These are phyloP conservation scores for Rhinichthys osculus DNA, from an alignment of 2,797 vertebrate genomes.

Conservation along the genomic window DNA sequence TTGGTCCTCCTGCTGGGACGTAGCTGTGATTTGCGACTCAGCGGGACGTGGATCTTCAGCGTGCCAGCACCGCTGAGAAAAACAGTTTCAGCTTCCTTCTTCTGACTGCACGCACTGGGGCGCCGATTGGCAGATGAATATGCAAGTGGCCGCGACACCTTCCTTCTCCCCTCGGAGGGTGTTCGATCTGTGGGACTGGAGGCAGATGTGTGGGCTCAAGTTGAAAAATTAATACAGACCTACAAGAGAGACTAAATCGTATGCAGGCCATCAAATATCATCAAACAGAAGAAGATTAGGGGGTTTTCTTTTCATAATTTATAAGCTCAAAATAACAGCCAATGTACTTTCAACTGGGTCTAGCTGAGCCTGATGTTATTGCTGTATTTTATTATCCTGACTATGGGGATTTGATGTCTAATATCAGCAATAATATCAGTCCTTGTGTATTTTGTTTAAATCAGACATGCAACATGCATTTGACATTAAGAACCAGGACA, in stretches of 20 bases:
- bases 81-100: constrained; percentile 58
- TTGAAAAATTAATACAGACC: constrained; percentile 26
- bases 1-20: constrained; percentile 65
- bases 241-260: constrained; percentile 8
- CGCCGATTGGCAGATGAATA: constrained; percentile 47
- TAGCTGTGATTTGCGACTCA: constrained; percentile 64
- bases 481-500: neutral
- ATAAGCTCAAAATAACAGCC: constrained; percentile 30
- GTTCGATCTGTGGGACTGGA: constrained; percentile 25
- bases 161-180: constrained; percentile 36
- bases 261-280: constrained; percentile 26
- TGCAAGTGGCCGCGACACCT: constrained; percentile 43
- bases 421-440: neutral
- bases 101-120: constrained; percentile 60
- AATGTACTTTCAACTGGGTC: constrained; percentile 2
- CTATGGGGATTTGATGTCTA: neutral
- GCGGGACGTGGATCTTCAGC: constrained; percentile 55
- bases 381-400: neutral
- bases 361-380: constrained; percentile 16
- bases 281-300: constrained; percentile 16
- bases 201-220: constrained; percentile 21
- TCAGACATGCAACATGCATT: constrained; percentile 4
- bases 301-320: constrained; percentile 32
- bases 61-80: constrained; percentile 55
- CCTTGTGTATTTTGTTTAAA: neutral